Base-by-base conservation (phyloP, 2,888 invertebrate genomes). In the Leptothorax acervorum region DNA sequence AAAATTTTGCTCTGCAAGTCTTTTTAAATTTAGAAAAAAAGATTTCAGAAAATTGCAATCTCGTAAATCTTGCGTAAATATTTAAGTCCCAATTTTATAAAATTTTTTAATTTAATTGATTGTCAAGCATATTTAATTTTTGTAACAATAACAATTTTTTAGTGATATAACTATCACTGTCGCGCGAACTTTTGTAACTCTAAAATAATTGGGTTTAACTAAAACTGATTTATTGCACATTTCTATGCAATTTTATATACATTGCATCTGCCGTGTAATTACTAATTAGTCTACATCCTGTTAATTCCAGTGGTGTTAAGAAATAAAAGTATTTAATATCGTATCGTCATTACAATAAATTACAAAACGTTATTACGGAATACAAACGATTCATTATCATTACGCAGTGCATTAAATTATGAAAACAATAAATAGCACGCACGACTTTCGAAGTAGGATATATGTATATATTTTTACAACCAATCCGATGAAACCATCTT, bases 381-480 rank as follows among this genome's bases (percentile, higher is more conserved):
- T 39, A 82, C n/a, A 74, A 82, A 71, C n/a, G 11, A 70, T 71
- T 74, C 42, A 66, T 82, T 51, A 78, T 57, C 12, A 48, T 73
- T 81, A 62, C 28, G 35, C 6, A 73, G 18, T 79, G 57, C 81
- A 84, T 91, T 90, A 91, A 88, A 82, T 89, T 90, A 90, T 78
- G 85, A 88, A 85, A 84, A 88, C 85, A 90, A 90, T 90, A 90
- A 90, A 90, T 90, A 90, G 84, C 62, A 76, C 55, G 48, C 68
- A 68, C 76, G 51, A 55, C 74, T 82, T 85, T 70, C 66, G 71
- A 84, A 79, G 73, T 57, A 83, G 48, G 76, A 45, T 66, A 76
- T 63, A 78, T 71, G 65, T 66, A 74, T 74, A 74, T 84, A 73
- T 68, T 82, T 83, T 62, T 83, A 87, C 84, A 86, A 70, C 63